Evolutionary conservation across 2,113 vertebrate genomes (phyloP), one percentile per base, ranked within the genome.

Genomic region (Haemorhous mexicanus): DNA sequence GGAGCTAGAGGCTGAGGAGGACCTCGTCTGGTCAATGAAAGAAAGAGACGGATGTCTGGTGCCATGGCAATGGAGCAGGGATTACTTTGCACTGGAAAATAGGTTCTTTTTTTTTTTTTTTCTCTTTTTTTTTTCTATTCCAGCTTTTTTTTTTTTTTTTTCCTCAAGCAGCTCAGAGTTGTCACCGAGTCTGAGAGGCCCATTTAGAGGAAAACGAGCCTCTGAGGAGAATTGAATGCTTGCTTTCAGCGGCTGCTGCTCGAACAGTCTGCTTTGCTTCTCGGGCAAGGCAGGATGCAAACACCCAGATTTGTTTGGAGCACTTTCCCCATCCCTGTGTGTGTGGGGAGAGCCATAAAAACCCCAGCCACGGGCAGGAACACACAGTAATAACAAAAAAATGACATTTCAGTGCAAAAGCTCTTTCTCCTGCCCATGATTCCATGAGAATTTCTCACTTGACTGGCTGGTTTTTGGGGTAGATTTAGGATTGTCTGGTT

Each of bases 51-150:
- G 94, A 96, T 97, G 98, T 99, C 99, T 99, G 98, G 98, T 98
- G 98, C 98, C 98, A 99, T 99, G 98, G 99, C 98, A 99, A 98
- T 99, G 95, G 94, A 89, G 96, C 97, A 98, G 97, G 98, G 98
- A 98, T 99, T 98, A 98, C 98, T 98, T 98, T 98, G 98, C 98
- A 98, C 98, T 98, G 97, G 91, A 98, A 98, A 98, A 98, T 95
- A 97, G 95, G 76, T 95, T 97, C 89, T 7, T 96, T 96, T 95
- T 96, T 93, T 94, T 86, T 91, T 95, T 89, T 83, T 50, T n/a
- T n/a, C 15, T 30, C 73, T 62, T n/a, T 43, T 66, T 28, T 85
- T 96, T 95, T 96, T 13, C 27, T 52, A 28, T 52, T 52, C 50
- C 50, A 50, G 6, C 4, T 28, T 52, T 97, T 93, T 97, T 84